Percentiles rank a stretch among this genome's conserved stretches.
Conservation (phyloP, 2,888 invertebrate species). For the Limnephilus lunatus region DNA sequence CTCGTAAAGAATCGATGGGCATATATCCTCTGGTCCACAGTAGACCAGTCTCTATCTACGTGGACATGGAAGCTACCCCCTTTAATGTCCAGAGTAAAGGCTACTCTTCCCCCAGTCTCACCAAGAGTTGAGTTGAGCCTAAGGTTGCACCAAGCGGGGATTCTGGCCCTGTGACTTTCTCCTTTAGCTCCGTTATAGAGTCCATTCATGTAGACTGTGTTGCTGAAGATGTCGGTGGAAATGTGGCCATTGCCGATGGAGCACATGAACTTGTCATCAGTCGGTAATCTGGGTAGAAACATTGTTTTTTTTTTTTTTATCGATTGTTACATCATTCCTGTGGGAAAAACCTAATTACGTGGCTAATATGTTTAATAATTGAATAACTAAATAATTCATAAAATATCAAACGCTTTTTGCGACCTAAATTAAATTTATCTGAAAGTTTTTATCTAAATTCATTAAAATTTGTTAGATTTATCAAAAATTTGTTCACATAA, state of each 20-base stretch:
- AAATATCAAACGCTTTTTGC: no score
- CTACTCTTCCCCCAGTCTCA: constrained; percentile 68
- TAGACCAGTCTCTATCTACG: constrained; percentile 74
- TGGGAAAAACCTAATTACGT: no score
- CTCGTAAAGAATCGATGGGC: constrained; percentile 76
- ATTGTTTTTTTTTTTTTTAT: neutral
- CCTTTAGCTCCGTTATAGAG: constrained; percentile 78
- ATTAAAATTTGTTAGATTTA: no score
- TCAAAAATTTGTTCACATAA: no score
- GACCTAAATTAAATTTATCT: no score
- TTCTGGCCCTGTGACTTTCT: constrained; percentile 78
- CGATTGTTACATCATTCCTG: no score
- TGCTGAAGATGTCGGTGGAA: constrained; percentile 78
- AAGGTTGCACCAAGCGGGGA: constrained; percentile 80
- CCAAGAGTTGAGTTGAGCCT: constrained; percentile 74
- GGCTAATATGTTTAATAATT: no score
- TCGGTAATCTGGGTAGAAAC: constrained; percentile 73
- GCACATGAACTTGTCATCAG: constrained; percentile 78
- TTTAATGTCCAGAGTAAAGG: constrained; percentile 74
- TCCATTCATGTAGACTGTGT: constrained; percentile 80
- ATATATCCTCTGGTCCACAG: constrained; percentile 75
- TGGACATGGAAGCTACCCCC: constrained; percentile 75
- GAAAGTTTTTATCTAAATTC: no score
- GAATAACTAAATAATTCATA: no score
- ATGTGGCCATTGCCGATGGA: constrained; percentile 80